These are phyloP conservation scores for Mamestra brassicae DNA, from an alignment of 2,888 invertebrate species.

Conservation along the genomic window DNA sequence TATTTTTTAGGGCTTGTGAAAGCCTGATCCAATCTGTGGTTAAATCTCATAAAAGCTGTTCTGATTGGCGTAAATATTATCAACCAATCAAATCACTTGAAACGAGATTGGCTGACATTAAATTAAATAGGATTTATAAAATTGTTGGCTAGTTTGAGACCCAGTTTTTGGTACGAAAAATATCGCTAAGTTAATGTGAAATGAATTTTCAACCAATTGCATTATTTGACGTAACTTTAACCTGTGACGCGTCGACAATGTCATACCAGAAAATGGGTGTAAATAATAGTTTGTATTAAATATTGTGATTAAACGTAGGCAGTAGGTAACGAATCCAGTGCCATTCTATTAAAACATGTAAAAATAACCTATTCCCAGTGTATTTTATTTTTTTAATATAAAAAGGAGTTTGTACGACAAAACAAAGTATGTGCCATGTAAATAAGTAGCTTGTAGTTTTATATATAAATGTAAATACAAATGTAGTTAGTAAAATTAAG, in stretches of 20 bases:
- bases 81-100: constrained; percentile 12
- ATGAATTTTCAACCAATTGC: not conserved
- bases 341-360: constrained; percentile 77
- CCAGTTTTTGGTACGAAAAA: not conserved
- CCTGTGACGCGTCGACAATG: not conserved
- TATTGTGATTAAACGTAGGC: constrained; percentile 64
- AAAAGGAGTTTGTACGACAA: constrained; percentile 71
- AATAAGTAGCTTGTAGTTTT: constrained; percentile 72
- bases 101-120: not conserved
- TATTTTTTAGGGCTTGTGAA: not conserved
- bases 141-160: not conserved
- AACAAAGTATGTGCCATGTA: constrained; percentile 88
- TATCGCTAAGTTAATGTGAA: not conserved
- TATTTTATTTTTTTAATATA: constrained; percentile 53
- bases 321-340: constrained; percentile 73
- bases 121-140: not conserved
- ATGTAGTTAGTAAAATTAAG: constrained; percentile 55
- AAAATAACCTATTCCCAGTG: constrained; percentile 63
- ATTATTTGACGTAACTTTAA: not conserved
- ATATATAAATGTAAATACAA: constrained; percentile 59
- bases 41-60: constrained; percentile 14
- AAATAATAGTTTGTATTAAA: constrained; percentile 41
- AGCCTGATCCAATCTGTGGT: constrained; percentile 6
- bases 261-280: not conserved
- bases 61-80: constrained; percentile 22